phyloP scores from a whole-genome alignment of 2,888 invertebrate genomes.

The Gerris lacustris region DNA sequence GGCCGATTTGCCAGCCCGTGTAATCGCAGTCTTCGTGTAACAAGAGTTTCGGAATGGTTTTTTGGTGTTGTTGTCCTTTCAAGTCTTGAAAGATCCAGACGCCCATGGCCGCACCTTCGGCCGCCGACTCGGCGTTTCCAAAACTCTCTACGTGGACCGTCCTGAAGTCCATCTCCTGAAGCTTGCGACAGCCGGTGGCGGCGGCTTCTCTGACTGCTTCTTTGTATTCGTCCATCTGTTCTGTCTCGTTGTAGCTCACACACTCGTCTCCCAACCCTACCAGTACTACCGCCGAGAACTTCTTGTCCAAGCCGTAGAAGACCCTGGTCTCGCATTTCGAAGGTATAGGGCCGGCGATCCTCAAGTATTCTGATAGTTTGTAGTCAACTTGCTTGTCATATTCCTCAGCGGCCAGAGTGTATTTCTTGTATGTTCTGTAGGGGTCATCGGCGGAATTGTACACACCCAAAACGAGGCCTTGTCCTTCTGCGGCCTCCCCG shows the following conservation, averaged over 20 bases:
- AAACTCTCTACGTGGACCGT: conserved; percentile 60
- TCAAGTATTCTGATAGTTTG: conserved; percentile 43
- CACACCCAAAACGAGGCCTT: conserved; percentile 22
- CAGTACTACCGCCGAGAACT: conserved; percentile 54
- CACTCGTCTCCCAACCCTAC: conserved; percentile 62
- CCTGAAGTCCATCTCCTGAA: conserved; percentile 43
- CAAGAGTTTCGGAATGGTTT: conserved; percentile 39
- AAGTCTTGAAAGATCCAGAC: conserved; percentile 60
- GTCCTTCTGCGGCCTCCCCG: conserved; percentile 21
- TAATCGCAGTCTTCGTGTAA: conserved; percentile 52
- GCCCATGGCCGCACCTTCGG: conserved; percentile 60
- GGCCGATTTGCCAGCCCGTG: conserved; percentile 59
- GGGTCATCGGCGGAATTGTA: conserved; percentile 21
- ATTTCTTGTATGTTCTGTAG: conserved; percentile 21
- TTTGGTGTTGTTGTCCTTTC: conserved; percentile 38
- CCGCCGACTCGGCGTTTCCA: conserved; percentile 63
- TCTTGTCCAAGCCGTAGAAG: conserved; percentile 51
- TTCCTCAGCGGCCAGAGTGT: conserved; percentile 40
- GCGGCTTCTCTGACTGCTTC: conserved; percentile 62
- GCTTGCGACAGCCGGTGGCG: conserved; percentile 46
- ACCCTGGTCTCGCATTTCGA: conserved; percentile 46
- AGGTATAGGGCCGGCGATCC: conserved; percentile 40
- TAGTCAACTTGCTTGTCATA: conserved; percentile 46
- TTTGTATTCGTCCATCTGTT: conserved; percentile 59
- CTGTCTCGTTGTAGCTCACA: conserved; percentile 51